A percentile compares a stretch with the other conserved stretches of the same genome.
phyloP scores from a whole-genome alignment of 1,140 invertebrate genomes.

The Micrasema longulum region DNA sequence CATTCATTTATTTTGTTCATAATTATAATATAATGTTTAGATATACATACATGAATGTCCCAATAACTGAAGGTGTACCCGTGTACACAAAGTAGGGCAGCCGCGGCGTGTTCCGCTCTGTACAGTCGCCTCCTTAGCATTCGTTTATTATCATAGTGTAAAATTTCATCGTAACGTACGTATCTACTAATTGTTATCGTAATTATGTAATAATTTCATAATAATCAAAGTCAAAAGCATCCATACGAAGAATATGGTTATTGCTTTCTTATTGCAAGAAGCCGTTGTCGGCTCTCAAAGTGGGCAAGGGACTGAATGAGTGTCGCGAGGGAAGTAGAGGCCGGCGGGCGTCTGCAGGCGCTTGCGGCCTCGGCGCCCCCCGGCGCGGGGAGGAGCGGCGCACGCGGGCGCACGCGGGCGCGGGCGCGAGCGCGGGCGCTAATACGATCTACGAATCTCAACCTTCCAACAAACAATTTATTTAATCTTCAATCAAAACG shows the following conservation, averaged over 20 bases:
- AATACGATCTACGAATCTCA: constrained; percentile 26
- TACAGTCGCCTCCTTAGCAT: constrained; percentile 59
- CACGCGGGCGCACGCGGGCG: neutral
- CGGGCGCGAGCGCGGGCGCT: neutral
- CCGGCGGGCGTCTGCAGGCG: constrained; percentile 20
- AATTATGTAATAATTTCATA: constrained; percentile 52
- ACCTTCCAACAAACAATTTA: constrained; percentile 40
- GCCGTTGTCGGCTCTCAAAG: constrained; percentile 57
- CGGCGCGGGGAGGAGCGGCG: neutral
- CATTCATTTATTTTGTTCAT: constrained; percentile 57
- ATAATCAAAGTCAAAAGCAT: constrained; percentile 60
- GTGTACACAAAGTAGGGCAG: constrained; percentile 59
- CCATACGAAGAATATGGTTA: constrained; percentile 68
- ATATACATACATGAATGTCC: constrained; percentile 62
- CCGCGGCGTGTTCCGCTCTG: constrained; percentile 58
- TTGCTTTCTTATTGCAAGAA: constrained; percentile 69
- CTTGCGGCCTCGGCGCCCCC: neutral
- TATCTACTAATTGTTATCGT: constrained; percentile 53
- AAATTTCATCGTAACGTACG: constrained; percentile 54
- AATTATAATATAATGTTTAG: constrained; percentile 55
- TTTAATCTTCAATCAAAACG: constrained; percentile 45
- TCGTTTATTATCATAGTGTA: constrained; percentile 52
- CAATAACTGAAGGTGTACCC: constrained; percentile 69
- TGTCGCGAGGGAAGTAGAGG: constrained; percentile 22
- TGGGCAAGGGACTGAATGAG: constrained; percentile 51